Percentiles rank a stretch among this genome's conserved stretches.
These are phyloP conservation scores for Calameuta pallipes DNA, from an alignment of 2,888 invertebrate species.

Conservation along the genomic window DNA sequence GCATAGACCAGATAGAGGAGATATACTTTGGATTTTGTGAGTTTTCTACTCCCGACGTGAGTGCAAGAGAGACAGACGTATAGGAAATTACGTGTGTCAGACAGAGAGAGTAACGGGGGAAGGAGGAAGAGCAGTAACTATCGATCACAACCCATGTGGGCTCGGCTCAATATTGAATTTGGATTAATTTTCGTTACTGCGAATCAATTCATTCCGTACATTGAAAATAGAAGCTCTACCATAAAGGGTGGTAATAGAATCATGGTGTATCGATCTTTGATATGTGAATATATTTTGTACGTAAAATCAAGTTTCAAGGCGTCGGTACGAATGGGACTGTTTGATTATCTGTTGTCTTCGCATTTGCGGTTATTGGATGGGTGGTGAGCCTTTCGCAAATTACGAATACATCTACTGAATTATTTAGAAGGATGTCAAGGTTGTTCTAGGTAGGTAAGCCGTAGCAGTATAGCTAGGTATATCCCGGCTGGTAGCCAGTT, in stretches of 20 bases:
- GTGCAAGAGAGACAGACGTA: neutral
- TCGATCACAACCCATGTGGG: neutral
- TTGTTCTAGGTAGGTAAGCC: neutral
- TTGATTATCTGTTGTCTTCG: constrained; percentile 32
- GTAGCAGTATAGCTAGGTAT: neutral
- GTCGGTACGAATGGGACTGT: constrained; percentile 34
- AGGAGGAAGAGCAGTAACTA: neutral
- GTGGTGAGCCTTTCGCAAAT: constrained; percentile 36
- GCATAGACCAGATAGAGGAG: neutral
- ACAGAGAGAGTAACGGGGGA: neutral
- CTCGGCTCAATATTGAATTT: neutral
- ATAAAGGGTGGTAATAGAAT: neutral
- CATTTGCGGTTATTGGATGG: constrained; percentile 15
- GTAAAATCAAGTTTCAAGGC: constrained; percentile 19
- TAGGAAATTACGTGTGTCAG: neutral
- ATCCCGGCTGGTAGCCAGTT: constrained; percentile 35
- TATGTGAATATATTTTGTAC: neutral
- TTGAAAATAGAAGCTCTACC: neutral
- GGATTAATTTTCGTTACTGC: neutral
- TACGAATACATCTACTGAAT: constrained; percentile 56
- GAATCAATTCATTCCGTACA: neutral
- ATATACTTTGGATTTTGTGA: neutral
- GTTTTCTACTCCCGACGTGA: neutral
- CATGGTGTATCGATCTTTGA: neutral
- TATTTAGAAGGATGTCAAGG: constrained; percentile 48